phyloP scores from a whole-genome alignment of 2,113 vertebrate genomes.

The Aleadryas rufinucha region DNA sequence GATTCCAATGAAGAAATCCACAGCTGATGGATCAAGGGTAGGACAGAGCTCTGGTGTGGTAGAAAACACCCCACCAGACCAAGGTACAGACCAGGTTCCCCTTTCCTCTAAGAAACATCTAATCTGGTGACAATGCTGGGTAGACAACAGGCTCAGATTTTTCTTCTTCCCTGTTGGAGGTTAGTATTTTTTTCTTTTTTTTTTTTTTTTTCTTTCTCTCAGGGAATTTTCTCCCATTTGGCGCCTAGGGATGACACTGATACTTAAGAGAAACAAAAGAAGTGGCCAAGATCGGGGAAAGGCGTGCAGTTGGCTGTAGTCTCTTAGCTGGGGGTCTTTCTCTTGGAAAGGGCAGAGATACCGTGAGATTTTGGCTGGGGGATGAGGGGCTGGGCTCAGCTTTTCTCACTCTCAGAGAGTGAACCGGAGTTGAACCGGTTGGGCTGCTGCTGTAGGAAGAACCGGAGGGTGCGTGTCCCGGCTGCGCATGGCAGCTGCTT shows the following conservation, averaged over 20 bases:
- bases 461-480: fast-evolving
- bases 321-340: neutral
- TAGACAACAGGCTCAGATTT: neutral
- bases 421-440: fast-evolving
- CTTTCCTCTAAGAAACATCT: neutral
- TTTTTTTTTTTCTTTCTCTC: neutral
- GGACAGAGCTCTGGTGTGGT: neutral
- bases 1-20: neutral
- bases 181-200: neutral
- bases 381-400: neutral
- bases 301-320: neutral
- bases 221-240: neutral
- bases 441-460: neutral
- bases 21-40: neutral
- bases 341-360: neutral
- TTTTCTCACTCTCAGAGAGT: fast-evolving
- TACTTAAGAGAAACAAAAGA: neutral
- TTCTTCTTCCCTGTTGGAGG: neutral
- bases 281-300: neutral
- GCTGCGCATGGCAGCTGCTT: neutral
- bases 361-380: neutral
- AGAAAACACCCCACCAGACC: no score
- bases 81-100: neutral
- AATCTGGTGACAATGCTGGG: neutral
- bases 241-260: neutral